Evolutionary conservation across 2,113 vertebrate species (phyloP).

Genomic region (Diadophis punctatus): DNA sequence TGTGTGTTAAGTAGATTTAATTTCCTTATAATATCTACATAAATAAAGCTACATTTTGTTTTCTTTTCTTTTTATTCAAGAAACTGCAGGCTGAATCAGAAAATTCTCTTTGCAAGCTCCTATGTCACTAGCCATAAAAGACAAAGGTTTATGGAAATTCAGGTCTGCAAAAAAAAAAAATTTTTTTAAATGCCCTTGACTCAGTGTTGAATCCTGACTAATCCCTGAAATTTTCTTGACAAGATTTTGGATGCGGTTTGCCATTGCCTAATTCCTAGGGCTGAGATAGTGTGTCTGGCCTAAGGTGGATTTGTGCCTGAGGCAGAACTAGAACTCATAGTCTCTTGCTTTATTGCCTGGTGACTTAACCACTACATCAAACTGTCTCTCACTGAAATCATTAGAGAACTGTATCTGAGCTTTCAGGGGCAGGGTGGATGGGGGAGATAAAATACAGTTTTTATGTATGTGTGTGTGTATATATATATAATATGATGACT

Average conservation of each 20-base stretch:
- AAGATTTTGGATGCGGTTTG: background rate
- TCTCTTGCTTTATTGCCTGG: background rate
- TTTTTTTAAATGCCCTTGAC: background rate
- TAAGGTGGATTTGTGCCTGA: background rate
- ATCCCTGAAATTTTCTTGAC: background rate
- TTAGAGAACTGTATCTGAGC: background rate
- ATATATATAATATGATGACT: no score
- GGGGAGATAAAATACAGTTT: background rate
- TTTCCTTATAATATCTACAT: slow-evolving; percentile 70
- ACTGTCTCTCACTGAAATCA: background rate
- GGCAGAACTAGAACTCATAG: background rate
- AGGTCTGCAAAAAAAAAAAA: background rate
- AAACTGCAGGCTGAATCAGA: slow-evolving; percentile 68
- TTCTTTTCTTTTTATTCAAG: slow-evolving; percentile 34
- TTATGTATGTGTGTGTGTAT: no score
- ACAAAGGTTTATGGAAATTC: background rate
- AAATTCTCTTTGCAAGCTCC: slow-evolving; percentile 54
- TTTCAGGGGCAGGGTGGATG: background rate
- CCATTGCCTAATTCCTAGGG: background rate
- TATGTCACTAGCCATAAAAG: slow-evolving; percentile 6
- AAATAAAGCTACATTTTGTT: slow-evolving; percentile 62
- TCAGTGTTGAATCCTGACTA: background rate
- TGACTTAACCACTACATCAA: background rate
- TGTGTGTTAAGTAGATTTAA: slow-evolving; percentile 47
- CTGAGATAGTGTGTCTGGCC: background rate